A percentile compares a stretch with the other conserved stretches of the same genome.
Conservation (phyloP, 2,113 vertebrate genomes). For the Dasyprocta punctata region DNA sequence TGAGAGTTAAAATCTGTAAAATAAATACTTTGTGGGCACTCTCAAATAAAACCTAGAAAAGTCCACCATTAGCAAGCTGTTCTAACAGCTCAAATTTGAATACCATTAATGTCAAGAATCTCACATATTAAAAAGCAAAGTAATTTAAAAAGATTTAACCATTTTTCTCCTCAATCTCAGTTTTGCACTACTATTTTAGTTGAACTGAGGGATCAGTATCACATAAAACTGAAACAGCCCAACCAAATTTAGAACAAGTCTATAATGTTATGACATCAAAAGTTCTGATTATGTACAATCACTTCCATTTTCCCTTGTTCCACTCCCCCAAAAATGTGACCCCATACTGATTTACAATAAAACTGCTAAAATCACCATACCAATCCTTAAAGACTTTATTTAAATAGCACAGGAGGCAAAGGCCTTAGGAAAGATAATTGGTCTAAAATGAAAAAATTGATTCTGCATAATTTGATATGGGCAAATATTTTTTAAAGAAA, state of each 20-base stretch:
- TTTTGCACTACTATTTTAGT: conserved; percentile 42
- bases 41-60: conserved; percentile 10
- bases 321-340: neutral
- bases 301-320: neutral
- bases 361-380: neutral
- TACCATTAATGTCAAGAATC: neutral
- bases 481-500: neutral
- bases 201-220: conserved; percentile 31
- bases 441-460: conserved; percentile 24
- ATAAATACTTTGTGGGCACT: neutral
- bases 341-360: neutral
- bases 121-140: neutral
- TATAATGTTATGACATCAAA: neutral
- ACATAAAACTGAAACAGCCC: conserved; percentile 4
- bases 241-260: neutral
- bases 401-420: conserved; percentile 19
- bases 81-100: neutral
- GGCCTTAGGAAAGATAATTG: neutral
- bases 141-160: conserved; percentile 24
- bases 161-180: conserved; percentile 23
- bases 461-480: neutral
- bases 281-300: neutral
- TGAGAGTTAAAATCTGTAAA: conserved; percentile 22
- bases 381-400: neutral
- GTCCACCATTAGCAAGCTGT: neutral